Conservation (phyloP, 2,888 invertebrate species). For the Himalopsyche japonica region DNA sequence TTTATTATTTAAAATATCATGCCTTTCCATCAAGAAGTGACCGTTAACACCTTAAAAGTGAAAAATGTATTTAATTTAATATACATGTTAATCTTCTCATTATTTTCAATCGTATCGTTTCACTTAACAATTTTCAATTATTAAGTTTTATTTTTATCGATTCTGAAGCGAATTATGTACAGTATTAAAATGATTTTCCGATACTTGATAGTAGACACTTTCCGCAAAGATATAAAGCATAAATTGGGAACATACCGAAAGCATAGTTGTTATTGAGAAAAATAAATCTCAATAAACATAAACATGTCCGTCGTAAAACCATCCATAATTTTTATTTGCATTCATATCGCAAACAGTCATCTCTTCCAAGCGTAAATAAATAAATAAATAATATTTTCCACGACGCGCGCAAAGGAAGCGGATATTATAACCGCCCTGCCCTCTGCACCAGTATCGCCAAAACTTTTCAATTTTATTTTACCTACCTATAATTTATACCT, state of each 20-base stretch:
- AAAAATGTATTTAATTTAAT: too few species aligned
- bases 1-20: too few species aligned
- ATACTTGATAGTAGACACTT: neutral
- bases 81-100: too few species aligned
- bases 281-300: neutral
- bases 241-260: neutral
- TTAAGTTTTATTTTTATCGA: too few species aligned
- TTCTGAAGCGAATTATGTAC: too few species aligned
- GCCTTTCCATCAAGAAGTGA: too few species aligned
- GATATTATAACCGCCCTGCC: neutral
- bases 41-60: too few species aligned
- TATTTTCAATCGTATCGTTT: too few species aligned
- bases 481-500: neutral
- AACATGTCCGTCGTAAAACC: neutral
- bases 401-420: neutral
- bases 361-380: neutral
- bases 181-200: neutral
- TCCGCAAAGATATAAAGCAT: neutral
- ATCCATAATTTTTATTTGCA: neutral
- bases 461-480: neutral
- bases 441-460: neutral
- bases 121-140: too few species aligned
- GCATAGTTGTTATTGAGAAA: neutral
- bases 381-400: neutral
- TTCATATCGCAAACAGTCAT: neutral